Conservation (phyloP, 1,140 invertebrate species). For the Phortica variegata region DNA sequence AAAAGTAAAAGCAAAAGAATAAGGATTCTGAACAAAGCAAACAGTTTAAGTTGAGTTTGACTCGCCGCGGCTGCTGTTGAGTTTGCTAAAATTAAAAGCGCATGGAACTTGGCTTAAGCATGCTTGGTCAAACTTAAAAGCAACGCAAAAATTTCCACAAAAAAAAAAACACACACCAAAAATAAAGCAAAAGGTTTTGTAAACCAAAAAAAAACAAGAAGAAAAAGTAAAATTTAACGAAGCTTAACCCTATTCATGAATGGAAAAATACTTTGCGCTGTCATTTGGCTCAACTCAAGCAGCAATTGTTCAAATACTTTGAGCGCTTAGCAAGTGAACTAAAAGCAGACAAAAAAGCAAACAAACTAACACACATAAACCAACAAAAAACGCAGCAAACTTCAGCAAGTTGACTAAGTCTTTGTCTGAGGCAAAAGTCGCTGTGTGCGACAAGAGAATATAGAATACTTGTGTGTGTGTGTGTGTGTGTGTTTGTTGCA, state of each 20-base stretch:
- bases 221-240: conserved; percentile 53
- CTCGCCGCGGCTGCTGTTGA: conserved; percentile 19
- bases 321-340: conserved; percentile 11
- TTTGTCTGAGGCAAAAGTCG: too few species aligned
- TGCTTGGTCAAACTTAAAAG: conserved; percentile 47
- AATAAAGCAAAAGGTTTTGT: too few species aligned
- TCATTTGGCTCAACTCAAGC: conserved; percentile 49
- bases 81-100: conserved; percentile 17
- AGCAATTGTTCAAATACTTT: conserved; percentile 55
- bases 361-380: conserved; percentile 10
- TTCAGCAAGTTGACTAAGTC: too few species aligned
- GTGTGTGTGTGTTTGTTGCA: conserved; percentile 25
- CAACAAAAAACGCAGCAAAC: conserved; percentile 3
- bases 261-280: conserved; percentile 51
- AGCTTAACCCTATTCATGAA: conserved; percentile 54
- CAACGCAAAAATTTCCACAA: not conserved
- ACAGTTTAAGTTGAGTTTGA: conserved; percentile 28
- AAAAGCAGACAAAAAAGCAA: not conserved
- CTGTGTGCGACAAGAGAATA: too few species aligned
- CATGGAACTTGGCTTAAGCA: conserved; percentile 41
- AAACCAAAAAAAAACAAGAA: too few species aligned
- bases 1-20: too few species aligned
- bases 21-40: too few species aligned
- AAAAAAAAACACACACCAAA: too few species aligned
- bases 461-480: too few species aligned